Evolutionary conservation across 2,888 invertebrate genomes (phyloP), one percentile per base, ranked within the genome.

Genomic region (Andrena haemorrhoa): DNA sequence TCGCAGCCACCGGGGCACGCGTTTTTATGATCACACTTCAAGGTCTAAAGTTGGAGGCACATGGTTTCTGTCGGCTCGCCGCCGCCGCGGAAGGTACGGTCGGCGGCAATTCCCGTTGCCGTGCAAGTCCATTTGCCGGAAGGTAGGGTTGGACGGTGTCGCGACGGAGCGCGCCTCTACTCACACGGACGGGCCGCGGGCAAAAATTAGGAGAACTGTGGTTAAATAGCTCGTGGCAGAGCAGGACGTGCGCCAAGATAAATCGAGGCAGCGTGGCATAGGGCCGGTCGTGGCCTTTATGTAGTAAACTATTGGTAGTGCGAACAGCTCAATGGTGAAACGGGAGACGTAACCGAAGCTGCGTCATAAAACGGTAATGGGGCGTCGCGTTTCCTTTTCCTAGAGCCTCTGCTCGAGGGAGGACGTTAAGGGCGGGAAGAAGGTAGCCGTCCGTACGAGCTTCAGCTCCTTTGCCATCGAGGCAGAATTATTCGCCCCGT

Each of bases 331-430:
- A 93, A 93, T 93, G 91, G 92, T 92, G 93, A 92, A 93, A 93
- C 91, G 90, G 81, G 93, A 93, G 92, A 92, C 89, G 93, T 93
- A 93, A 93, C 93, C 91, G 91, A 92, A 93, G 90, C 92, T 89
- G 90, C 86, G 88, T 89, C 92, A 91, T 93, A 93, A 93, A 93
- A 93, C 92, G 92, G 93, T 93, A 93, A 93, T 93, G 92, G 93
- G 93, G 93, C 93, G 92, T 93, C 92, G 91, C 92, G 87, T 93
- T 93, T 93, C 93, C 91, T 91, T 92, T 93, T 93, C 91, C 91
- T 88, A 75, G 82, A 68, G 83, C 65, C 79, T 88, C 82, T 77
- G 71, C 64, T 41, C 76, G 82, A 69, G 78, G 81, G 83, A 75
- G 85, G 83, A 83, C 79, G 82, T 85, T 88, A 83, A 82, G 86